Conservation (phyloP, 2,888 invertebrate genomes). For the Drosophila hamatofila region DNA sequence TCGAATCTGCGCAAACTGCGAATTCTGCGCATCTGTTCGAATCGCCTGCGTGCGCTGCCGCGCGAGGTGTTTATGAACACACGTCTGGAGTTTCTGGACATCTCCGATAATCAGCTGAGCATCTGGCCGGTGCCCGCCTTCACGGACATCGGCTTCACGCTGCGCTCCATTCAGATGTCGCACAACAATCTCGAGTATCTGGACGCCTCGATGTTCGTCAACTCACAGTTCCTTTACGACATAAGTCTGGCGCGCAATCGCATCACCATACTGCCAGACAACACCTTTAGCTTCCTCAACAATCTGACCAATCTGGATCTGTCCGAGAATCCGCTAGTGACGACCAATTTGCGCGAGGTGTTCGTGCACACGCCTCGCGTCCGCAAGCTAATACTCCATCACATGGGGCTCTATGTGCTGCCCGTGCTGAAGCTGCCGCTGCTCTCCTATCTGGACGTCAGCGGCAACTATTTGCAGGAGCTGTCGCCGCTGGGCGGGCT, state of each 20-base stretch:
- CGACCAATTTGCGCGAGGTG: conserved; percentile 94
- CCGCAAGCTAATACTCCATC: conserved; percentile 91
- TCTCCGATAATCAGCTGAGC: conserved; percentile 91
- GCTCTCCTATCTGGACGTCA: conserved; percentile 92
- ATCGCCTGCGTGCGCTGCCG: conserved; percentile 90
- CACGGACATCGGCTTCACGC: conserved; percentile 91
- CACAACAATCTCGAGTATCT: conserved; percentile 93
- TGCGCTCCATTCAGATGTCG: conserved; percentile 91
- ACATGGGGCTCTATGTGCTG: conserved; percentile 91
- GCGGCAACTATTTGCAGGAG: conserved; percentile 90
- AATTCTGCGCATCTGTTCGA: conserved; percentile 90
- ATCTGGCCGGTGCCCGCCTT: conserved; percentile 92
- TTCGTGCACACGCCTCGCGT: conserved; percentile 94
- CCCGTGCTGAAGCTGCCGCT: conserved; percentile 92
- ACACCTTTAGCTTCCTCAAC: conserved; percentile 93
- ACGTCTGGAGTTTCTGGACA: conserved; percentile 91
- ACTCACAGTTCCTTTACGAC: conserved; percentile 91
- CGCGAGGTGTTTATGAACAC: conserved; percentile 93
- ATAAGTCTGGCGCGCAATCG: conserved; percentile 93
- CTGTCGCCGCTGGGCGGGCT: conserved; percentile 91
- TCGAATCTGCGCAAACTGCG: conserved; percentile 90
- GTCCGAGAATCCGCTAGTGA: conserved; percentile 92
- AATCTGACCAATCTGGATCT: conserved; percentile 92
- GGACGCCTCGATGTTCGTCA: conserved; percentile 94
- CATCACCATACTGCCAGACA: conserved; percentile 93